Evolutionary conservation across 2,113 vertebrate species (phyloP).

Genomic region (Saimiri boliviensis): DNA sequence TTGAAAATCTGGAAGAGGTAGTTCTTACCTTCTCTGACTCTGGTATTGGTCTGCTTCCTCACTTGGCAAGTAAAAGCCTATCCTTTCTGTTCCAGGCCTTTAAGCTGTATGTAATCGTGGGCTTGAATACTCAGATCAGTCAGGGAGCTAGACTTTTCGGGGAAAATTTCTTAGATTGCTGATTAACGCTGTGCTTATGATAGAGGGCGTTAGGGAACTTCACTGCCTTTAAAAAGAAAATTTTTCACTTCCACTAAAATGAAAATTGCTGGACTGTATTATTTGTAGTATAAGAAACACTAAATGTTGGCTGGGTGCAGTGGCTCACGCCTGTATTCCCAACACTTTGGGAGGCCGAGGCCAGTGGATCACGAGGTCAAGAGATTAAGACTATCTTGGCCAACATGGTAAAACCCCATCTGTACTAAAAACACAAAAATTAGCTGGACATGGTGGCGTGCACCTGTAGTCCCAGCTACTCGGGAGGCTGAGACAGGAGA

Average conservation of each 20-base stretch:
- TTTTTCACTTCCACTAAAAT: neutral
- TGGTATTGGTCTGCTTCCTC: neutral
- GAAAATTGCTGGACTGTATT: constrained; percentile 2
- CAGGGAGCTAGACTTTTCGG: neutral
- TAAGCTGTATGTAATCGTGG: neutral
- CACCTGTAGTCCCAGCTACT: too few species aligned
- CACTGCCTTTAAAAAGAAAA: constrained; percentile 12
- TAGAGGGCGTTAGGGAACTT: neutral
- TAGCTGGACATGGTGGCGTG: too few species aligned
- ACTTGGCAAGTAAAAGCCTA: neutral
- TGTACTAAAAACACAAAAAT: too few species aligned
- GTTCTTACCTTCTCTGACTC: constrained; percentile 3
- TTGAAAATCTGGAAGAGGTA: neutral
- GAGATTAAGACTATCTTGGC: too few species aligned
- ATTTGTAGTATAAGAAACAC: neutral
- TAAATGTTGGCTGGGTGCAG: neutral
- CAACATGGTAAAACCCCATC: too few species aligned
- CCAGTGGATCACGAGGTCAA: too few species aligned
- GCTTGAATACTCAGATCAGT: neutral
- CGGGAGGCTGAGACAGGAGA: too few species aligned
- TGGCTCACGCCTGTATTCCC: too few species aligned
- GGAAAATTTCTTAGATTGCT: neutral
- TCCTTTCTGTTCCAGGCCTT: neutral
- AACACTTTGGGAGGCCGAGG: too few species aligned
- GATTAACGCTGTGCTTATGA: neutral